A percentile compares a stretch with the other conserved stretches of the same genome.
These are phyloP conservation scores for Alitta virens DNA, from an alignment of 2,888 invertebrate genomes.

Conservation along the genomic window DNA sequence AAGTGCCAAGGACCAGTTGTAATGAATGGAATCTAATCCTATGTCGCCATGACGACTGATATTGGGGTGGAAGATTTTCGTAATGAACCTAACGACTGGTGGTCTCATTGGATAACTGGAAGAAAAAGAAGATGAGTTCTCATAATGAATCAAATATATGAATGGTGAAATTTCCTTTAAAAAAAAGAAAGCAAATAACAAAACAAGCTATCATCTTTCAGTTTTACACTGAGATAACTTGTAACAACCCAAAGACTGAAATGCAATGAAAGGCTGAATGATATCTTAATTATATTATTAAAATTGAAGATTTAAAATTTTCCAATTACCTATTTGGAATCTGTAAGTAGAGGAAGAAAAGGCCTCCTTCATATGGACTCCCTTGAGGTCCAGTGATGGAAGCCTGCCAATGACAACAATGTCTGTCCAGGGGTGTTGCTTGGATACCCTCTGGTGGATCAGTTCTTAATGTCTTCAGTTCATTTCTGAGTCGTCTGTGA, in stretches of 20 bases:
- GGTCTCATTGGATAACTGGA: slow-evolving; percentile 83
- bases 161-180: background rate
- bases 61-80: slow-evolving; percentile 91
- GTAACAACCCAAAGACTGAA: background rate
- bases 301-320: too few species aligned
- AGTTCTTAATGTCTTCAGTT: slow-evolving; percentile 63
- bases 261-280: too few species aligned
- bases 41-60: slow-evolving; percentile 93
- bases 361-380: slow-evolving; percentile 90
- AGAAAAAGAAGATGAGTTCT: too few species aligned
- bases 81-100: slow-evolving; percentile 86
- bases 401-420: slow-evolving; percentile 90
- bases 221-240: background rate
- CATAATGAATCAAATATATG: too few species aligned
- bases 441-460: slow-evolving; percentile 85
- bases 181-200: background rate
- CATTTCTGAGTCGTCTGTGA: slow-evolving; percentile 74
- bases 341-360: slow-evolving; percentile 86
- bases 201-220: background rate
- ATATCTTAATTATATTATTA: too few species aligned
- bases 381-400: slow-evolving; percentile 87
- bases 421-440: slow-evolving; percentile 75
- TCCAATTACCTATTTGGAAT: slow-evolving; percentile 69
- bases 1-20: slow-evolving; percentile 93
- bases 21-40: slow-evolving; percentile 90